Evolutionary conservation across 2,888 invertebrate species (phyloP).

Genomic region (Trissoscelio sp.): DNA sequence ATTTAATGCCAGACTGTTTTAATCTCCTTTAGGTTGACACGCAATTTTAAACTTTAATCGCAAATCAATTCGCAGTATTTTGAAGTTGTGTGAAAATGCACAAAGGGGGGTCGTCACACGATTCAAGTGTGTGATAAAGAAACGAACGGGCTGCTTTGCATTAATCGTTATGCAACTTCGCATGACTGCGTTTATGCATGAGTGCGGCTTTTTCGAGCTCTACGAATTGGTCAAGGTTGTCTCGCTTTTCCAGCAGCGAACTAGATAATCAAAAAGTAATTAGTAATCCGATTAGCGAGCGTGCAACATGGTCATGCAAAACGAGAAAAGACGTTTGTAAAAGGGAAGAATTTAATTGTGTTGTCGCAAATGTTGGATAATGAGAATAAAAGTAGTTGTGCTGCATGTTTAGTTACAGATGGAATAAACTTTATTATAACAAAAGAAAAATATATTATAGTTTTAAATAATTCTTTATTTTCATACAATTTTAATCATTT

Average conservation of each 20-base stretch:
- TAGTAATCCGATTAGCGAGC: constrained; percentile 17
- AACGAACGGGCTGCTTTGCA: constrained; percentile 9
- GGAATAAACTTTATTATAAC: too few species aligned
- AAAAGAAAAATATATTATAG: too few species aligned
- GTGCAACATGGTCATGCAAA: constrained; percentile 3
- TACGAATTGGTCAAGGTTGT: constrained; percentile 49
- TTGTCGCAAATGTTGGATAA: too few species aligned
- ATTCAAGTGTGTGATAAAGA: background rate
- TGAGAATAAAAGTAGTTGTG: too few species aligned
- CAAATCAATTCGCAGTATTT: constrained; percentile 42
- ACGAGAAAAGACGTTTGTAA: background rate
- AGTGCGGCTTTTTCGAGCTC: constrained; percentile 25
- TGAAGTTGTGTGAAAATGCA: constrained; percentile 16
- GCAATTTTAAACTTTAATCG: constrained; percentile 33
- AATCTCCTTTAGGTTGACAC: constrained; percentile 9
- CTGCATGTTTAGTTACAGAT: too few species aligned
- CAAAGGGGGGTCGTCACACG: constrained; percentile 6
- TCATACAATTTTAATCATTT: too few species aligned
- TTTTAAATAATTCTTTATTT: too few species aligned
- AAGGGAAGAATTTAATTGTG: background rate
- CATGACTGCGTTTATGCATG: constrained; percentile 17
- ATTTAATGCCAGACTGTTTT: too few species aligned
- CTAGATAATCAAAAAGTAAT: constrained; percentile 46
- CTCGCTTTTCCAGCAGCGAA: background rate
- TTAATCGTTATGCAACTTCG: constrained; percentile 17